Evolutionary conservation across 2,113 vertebrate genomes (phyloP), one percentile per base, ranked within the genome.

Genomic region (Pluvialis apricaria): DNA sequence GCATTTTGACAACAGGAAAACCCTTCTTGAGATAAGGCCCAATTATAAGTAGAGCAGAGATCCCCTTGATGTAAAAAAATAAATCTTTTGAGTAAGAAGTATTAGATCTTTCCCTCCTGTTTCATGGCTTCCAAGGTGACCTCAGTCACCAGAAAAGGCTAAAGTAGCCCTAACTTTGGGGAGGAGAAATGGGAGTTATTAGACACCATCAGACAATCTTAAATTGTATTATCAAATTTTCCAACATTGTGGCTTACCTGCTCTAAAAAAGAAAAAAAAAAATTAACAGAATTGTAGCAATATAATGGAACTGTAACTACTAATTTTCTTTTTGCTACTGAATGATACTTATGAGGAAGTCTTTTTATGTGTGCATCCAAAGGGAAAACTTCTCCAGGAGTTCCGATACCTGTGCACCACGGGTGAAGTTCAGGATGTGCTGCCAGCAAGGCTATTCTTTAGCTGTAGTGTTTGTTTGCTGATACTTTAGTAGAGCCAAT

Each of bases 341-440:
- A 69, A 5, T 42, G 19, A 24, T 52, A 29, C 22, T 31, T 62
- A 34, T 2, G 5, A 58, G 61, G 65, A 85, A 62, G 24, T 11
- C 5, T 40, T 64, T 68, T 66, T 21, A 64, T n/a, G 3, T 52
- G 6, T 0, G 0, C 21, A 10, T 51, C 66, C 18, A 20, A 88
- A 77, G 44, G 58, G 49, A 83, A 88, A 52, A 64, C 3, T 4
- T 86, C 16, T 40, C 31, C 15, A 57, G 52, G 66, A 60, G 28
- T 69, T 79, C 31, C 57, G 32, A 55, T 66, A 45, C 9, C 13
- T 82, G 55, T 11, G 22, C 18, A 4, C 7, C 10, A 6, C 1
- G 5, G 25, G 10, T 61, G 34, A 73, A 92, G 16, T 26, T 34
- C n/a, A 81, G 51, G 31, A n/a, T 0, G 0, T 66, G 31, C 60